Conservation (phyloP, 35 echinoderm and acorn worm genomes). For the Lytechinus pictus region DNA sequence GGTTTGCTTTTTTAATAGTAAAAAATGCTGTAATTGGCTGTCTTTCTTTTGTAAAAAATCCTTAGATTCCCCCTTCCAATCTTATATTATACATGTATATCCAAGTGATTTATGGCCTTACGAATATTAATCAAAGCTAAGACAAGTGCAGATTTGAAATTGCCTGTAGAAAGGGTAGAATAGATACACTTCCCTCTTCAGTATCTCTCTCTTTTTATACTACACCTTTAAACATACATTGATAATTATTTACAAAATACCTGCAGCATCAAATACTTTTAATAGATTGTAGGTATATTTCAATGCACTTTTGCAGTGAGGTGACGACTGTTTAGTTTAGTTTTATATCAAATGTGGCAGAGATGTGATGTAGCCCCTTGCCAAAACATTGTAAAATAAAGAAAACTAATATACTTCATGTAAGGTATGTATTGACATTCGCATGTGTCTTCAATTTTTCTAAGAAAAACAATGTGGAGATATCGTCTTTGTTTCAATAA, state of each 20-base stretch:
- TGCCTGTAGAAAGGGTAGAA: not conserved
- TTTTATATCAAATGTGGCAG: not conserved
- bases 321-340: not conserved
- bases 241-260: no score
- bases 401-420: not conserved
- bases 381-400: not conserved
- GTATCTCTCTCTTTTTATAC: no score
- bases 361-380: constrained; percentile 1
- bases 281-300: not conserved
- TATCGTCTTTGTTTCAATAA: not conserved
- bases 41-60: not conserved
- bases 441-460: constrained; percentile 11
- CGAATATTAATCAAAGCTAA: not conserved
- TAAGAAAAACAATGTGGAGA: constrained; percentile 9
- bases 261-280: no score
- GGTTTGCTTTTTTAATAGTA: not conserved
- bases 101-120: not conserved
- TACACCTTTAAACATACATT: no score
- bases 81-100: not conserved
- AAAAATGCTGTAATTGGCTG: not conserved
- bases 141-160: not conserved
- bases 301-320: not conserved
- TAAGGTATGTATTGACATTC: not conserved
- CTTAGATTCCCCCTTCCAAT: not conserved
- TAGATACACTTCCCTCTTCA: not conserved